phyloP scores from a whole-genome alignment of 2,797 vertebrate species.

The Malacoraja senta region DNA sequence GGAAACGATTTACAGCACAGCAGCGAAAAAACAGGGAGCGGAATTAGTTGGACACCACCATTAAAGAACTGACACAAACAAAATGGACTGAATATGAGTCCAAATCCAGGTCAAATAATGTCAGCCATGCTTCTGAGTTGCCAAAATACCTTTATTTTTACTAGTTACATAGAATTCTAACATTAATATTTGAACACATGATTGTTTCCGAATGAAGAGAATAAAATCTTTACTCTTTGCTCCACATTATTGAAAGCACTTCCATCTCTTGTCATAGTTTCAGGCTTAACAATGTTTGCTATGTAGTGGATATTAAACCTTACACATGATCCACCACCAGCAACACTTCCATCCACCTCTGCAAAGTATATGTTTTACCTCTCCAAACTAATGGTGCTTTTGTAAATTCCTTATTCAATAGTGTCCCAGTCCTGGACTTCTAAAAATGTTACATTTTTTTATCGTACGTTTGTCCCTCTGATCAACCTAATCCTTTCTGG shows the following conservation, averaged over 20 bases:
- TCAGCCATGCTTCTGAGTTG: neutral
- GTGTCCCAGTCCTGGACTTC: neutral
- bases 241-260: neutral
- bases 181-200: no score
- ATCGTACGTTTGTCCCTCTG: neutral
- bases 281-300: neutral
- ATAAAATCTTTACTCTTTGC: neutral
- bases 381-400: neutral
- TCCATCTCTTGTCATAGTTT: neutral
- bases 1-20: no score
- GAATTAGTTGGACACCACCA: no score
- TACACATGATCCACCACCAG: neutral
- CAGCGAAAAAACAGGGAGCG: no score
- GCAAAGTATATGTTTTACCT: neutral
- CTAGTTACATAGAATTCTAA: neutral
- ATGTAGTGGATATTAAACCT: neutral
- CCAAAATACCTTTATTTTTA: neutral
- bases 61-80: no score
- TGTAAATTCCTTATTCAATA: neutral
- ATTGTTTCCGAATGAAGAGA: neutral
- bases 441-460: neutral
- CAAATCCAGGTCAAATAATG: neutral
- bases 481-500: neutral
- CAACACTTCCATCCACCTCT: neutral
- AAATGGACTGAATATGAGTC: neutral